phyloP scores from a whole-genome alignment of 1,140 invertebrate genomes.

The Aphis gossypii region DNA sequence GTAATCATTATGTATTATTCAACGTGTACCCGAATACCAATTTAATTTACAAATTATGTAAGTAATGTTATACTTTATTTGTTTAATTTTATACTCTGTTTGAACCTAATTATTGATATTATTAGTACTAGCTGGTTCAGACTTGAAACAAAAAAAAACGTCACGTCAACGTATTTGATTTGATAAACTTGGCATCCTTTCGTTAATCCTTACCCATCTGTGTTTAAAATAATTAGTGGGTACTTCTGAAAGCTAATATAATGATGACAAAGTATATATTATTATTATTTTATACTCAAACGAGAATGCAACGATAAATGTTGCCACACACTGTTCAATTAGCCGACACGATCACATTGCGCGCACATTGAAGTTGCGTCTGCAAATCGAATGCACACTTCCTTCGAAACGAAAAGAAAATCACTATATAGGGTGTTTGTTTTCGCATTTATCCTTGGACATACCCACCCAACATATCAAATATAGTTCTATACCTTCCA shows the following conservation, averaged over 20 bases:
- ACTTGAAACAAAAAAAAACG: not conserved
- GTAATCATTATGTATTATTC: not conserved
- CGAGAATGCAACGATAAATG: not conserved
- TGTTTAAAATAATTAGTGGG: not conserved
- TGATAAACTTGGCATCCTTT: not conserved
- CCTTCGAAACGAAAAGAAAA: not conserved
- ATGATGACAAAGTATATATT: not conserved
- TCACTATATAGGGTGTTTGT: not conserved
- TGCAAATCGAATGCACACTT: not conserved
- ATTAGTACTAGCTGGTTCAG: not conserved
- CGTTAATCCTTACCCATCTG: not conserved
- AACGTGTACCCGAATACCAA: not conserved
- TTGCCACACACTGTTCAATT: constrained; percentile 14
- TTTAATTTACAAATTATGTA: not conserved
- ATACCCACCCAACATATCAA: not conserved
- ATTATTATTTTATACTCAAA: not conserved
- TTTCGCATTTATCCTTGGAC: not conserved
- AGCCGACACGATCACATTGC: not conserved
- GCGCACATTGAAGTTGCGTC: not conserved
- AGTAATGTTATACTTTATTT: not conserved
- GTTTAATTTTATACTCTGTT: not conserved
- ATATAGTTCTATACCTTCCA: not conserved
- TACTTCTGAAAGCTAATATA: constrained; percentile 1
- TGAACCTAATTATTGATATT: not conserved
- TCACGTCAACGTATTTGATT: not conserved